Evolutionary conservation across 2,113 vertebrate species (phyloP).

Genomic region (Mormoops blainvillei): DNA sequence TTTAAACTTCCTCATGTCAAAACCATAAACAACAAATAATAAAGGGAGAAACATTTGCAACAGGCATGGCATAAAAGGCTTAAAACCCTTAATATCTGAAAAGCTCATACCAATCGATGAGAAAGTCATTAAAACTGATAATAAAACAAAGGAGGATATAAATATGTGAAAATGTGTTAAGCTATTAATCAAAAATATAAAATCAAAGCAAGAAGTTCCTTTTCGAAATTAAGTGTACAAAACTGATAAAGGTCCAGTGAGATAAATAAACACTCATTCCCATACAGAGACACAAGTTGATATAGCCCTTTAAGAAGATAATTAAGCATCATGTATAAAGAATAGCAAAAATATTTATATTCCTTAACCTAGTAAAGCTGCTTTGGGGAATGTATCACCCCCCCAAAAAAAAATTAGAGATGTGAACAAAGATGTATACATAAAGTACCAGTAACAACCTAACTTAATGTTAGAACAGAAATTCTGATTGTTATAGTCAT

Average conservation of each 20-base stretch:
- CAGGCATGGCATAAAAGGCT: background rate
- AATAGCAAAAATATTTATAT: background rate
- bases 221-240: background rate
- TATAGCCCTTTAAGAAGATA: background rate
- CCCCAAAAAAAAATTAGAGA: background rate
- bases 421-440: background rate
- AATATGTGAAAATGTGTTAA: background rate
- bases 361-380: background rate
- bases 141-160: background rate
- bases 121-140: constrained; percentile 9
- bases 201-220: background rate
- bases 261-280: background rate
- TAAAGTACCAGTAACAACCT: background rate
- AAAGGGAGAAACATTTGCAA: constrained; percentile 4
- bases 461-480: background rate
- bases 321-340: background rate
- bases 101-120: background rate
- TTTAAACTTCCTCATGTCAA: background rate
- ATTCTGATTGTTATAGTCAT: background rate
- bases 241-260: background rate
- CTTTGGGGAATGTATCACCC: background rate
- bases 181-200: background rate
- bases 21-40: constrained; percentile 33
- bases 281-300: background rate
- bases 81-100: background rate